Evolutionary conservation across 2,888 invertebrate species (phyloP).

Genomic region (Archips xylosteana): DNA sequence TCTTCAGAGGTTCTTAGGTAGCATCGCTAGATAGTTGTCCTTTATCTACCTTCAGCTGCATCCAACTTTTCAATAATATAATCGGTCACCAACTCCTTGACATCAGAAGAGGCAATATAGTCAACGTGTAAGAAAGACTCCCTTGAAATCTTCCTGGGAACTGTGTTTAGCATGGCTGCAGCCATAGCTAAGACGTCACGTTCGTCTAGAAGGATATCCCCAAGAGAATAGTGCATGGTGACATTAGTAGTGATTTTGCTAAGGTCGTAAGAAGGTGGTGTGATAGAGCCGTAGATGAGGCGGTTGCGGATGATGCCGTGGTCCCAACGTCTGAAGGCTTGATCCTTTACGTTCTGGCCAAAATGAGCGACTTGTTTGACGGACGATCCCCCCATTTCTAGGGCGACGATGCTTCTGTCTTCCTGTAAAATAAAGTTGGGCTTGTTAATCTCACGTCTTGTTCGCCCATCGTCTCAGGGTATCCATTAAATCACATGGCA

Average conservation of each 20-base stretch:
- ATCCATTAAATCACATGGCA: too few species aligned
- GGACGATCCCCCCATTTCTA: constrained; percentile 46
- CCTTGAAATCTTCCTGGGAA: constrained; percentile 45
- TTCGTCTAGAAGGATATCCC: constrained; percentile 48
- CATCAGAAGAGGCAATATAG: constrained; percentile 46
- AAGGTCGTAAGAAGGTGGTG: constrained; percentile 46
- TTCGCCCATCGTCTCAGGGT: not conserved
- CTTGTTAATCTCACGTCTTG: not conserved
- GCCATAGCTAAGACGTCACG: constrained; percentile 51
- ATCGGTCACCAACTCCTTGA: constrained; percentile 48
- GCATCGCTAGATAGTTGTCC: too few species aligned
- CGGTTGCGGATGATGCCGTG: constrained; percentile 46
- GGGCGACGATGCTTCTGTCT: not conserved
- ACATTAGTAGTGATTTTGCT: constrained; percentile 46
- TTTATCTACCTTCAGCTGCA: not conserved
- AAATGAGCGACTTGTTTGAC: constrained; percentile 53
- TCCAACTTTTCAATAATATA: constrained; percentile 47
- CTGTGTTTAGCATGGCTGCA: constrained; percentile 46
- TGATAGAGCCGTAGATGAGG: constrained; percentile 43
- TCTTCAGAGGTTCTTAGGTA: too few species aligned
- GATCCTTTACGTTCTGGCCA: constrained; percentile 52
- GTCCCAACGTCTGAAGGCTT: constrained; percentile 50
- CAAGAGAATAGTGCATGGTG: constrained; percentile 50
- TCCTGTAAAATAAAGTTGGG: not conserved
- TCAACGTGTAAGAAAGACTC: constrained; percentile 48